Percentiles rank a stretch among this genome's conserved stretches.
Conservation (phyloP, 2,113 vertebrate genomes). For the Pimephales promelas region DNA sequence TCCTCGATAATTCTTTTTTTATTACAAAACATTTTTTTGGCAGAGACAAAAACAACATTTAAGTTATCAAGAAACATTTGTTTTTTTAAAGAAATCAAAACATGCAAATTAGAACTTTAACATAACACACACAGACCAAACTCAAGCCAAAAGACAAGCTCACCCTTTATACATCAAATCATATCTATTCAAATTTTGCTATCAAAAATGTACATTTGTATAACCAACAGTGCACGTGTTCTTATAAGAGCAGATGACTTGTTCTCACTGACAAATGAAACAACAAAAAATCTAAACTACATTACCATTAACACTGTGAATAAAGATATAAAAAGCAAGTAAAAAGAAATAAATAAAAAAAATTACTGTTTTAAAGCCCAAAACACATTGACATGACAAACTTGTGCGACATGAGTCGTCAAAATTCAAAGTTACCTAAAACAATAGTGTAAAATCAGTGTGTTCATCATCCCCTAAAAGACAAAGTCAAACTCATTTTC, state of each 20-base stretch:
- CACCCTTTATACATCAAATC: constrained; percentile 36
- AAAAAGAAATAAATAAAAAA: constrained; percentile 74
- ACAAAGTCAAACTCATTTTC: not conserved
- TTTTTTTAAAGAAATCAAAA: constrained; percentile 31
- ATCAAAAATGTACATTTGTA: constrained; percentile 41
- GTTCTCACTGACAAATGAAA: constrained; percentile 31
- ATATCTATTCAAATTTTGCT: constrained; percentile 55
- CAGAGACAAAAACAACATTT: constrained; percentile 40
- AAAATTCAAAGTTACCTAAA: constrained; percentile 46
- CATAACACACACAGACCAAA: constrained; percentile 45
- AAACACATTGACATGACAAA: constrained; percentile 66
- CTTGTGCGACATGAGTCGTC: constrained; percentile 64
- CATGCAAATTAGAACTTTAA: constrained; percentile 49
- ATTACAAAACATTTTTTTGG: constrained; percentile 50
- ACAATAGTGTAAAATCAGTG: constrained; percentile 50
- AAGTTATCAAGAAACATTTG: constrained; percentile 37
- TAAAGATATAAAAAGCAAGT: constrained; percentile 60
- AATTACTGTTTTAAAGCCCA: constrained; percentile 72
- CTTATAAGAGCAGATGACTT: constrained; percentile 27
- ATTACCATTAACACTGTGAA: constrained; percentile 55
- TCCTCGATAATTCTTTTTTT: constrained; percentile 57
- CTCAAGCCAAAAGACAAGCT: constrained; percentile 34
- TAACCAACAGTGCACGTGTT: constrained; percentile 45
- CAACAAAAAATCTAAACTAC: constrained; percentile 62
- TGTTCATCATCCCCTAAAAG: constrained; percentile 29